Conservation (phyloP, 2,888 invertebrate genomes). For the Troglohyphantes excavatus region DNA sequence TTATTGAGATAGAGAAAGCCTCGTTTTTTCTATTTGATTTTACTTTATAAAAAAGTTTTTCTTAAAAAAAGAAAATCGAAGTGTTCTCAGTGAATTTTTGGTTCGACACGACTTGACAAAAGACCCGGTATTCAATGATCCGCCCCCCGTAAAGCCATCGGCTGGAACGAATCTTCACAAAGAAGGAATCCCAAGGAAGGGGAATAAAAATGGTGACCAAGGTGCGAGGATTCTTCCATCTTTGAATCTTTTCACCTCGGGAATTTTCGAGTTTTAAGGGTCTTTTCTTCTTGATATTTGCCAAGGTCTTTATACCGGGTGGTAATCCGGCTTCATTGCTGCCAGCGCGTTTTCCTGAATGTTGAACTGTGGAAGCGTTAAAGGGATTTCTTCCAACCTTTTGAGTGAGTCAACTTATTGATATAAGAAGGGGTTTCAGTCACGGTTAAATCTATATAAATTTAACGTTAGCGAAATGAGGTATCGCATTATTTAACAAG, state of each 20-base stretch:
- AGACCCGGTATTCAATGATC: conserved; percentile 62
- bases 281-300: conserved; percentile 3
- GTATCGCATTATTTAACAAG: too few species aligned
- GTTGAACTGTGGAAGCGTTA: background rate
- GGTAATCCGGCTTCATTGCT: conserved; percentile 32
- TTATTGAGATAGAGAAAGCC: conserved; percentile 67
- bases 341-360: background rate
- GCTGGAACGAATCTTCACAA: conserved; percentile 42
- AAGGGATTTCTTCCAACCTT: background rate
- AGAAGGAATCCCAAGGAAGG: conserved; percentile 29
- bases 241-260: conserved; percentile 23
- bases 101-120: conserved; percentile 63
- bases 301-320: conserved; percentile 6
- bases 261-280: conserved; percentile 62
- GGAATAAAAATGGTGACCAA: conserved; percentile 11
- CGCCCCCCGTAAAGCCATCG: conserved; percentile 48
- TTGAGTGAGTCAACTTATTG: background rate
- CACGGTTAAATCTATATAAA: too few species aligned
- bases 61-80: background rate
- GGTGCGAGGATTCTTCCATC: conserved; percentile 59
- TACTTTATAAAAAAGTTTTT: background rate
- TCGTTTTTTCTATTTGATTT: background rate
- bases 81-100: conserved; percentile 53
- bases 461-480: too few species aligned
- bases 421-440: background rate